Conservation (phyloP, 2,797 vertebrate genomes). For the Zenarchopterus dispar region DNA sequence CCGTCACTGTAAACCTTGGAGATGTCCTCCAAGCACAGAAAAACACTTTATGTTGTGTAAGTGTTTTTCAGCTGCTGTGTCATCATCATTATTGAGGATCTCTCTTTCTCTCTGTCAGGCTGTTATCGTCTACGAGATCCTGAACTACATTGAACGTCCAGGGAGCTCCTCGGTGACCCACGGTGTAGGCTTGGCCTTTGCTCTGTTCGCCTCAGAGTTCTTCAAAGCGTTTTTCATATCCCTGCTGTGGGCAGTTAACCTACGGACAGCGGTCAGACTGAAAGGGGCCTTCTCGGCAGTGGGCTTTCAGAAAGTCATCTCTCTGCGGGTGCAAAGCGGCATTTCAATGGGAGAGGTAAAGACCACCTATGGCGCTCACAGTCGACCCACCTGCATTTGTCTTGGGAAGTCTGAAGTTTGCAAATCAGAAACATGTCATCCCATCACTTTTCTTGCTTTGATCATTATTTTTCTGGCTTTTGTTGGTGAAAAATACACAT, state of each 20-base stretch:
- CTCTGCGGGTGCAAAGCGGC: slow-evolving; percentile 72
- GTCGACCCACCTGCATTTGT: neutral
- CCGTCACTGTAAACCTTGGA: too few relatives aligned
- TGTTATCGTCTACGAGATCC: slow-evolving; percentile 81
- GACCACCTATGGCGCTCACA: neutral
- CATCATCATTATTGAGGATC: too few relatives aligned
- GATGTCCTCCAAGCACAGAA: too few relatives aligned
- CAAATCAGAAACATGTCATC: too few relatives aligned
- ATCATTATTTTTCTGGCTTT: too few relatives aligned
- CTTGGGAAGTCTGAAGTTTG: too few relatives aligned
- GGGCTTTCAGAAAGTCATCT: slow-evolving; percentile 83
- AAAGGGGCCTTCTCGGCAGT: slow-evolving; percentile 82
- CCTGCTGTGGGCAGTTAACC: slow-evolving; percentile 83
- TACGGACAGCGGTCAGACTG: slow-evolving; percentile 80
- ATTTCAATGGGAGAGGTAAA: slow-evolving; percentile 85
- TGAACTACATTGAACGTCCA: slow-evolving; percentile 63
- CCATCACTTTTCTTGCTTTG: too few relatives aligned
- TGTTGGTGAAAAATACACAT: neutral
- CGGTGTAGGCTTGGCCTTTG: slow-evolving; percentile 79
- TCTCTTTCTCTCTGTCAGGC: slow-evolving; percentile 62
- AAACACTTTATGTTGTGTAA: too few relatives aligned
- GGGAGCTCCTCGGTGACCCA: slow-evolving; percentile 4
- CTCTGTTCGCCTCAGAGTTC: slow-evolving; percentile 81
- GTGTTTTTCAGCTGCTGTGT: neutral
- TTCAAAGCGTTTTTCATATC: slow-evolving; percentile 78